Evolutionary conservation across 2,888 invertebrate genomes (phyloP), one percentile per base, ranked within the genome.

Genomic region (Rhagonycha lutea): DNA sequence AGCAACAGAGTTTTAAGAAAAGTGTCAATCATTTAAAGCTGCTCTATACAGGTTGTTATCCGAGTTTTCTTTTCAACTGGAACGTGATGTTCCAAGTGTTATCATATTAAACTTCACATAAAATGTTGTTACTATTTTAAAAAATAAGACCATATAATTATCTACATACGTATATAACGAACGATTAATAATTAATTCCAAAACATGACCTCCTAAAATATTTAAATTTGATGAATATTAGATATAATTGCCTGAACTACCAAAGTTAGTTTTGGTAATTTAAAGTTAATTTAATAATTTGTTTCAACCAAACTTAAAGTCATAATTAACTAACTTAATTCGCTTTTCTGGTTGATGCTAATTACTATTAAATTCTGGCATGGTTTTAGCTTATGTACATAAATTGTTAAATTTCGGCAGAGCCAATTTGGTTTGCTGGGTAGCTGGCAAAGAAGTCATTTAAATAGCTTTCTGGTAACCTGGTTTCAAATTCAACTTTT

Each of bases 1-100:
- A 26, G 68, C 61, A 72, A 61, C 61, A 12, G 14, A 47, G 14
- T 61, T 29, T 61, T 68, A 72, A 72, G 68, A 68, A 72, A 72
- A 72, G 68, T 72, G 72, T 72, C 72, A 72, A 68, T 72, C 68
- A 68, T 61, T 61, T 47, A 72, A 72, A 72, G 72, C 72, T 72
- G 72, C 68, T 47, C 14, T 68, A 47, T 68, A 68, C 72, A 72
- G 68, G 72, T 72, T 72, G 65, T 72, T 72, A 68, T 72, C 72
- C 72, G 71, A 65, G 71, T 65, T 72, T 72, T 72, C 72, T 14
- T 72, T 68, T 72, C 61, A 72, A 68, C 72, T 61, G 47, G 68
- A 70, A 68, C 72, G 67, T 61, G 68, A 68, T 72, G 32, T n/a
- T 24, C 67, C 32, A 47, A 72, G 29, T 72, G 71, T 32, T 71